These are phyloP conservation scores for Nematopogon swammerdamellus DNA, from an alignment of 2,888 invertebrate genomes.

Conservation along the genomic window DNA sequence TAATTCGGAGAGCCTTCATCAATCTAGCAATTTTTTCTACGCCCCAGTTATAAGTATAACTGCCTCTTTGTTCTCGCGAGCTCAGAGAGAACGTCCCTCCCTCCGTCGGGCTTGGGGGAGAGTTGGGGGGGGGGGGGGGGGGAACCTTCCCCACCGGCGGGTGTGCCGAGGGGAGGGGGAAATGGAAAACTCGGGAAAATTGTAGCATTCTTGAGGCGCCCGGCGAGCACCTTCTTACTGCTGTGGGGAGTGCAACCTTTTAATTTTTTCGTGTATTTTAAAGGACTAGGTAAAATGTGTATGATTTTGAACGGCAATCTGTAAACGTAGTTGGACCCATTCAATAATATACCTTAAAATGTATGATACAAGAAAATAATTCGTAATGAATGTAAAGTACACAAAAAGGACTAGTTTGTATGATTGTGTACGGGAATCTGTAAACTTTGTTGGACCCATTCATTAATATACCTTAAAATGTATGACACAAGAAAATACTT, in stretches of 20 bases:
- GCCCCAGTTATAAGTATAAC: neutral
- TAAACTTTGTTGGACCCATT: too few relatives aligned
- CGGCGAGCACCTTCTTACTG: conserved; percentile 51
- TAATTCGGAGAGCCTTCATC: neutral
- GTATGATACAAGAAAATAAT: too few relatives aligned
- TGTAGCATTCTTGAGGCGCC: conserved; percentile 59
- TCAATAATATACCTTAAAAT: too few relatives aligned
- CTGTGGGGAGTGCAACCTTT: conserved; percentile 24
- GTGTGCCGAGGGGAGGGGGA: conserved; percentile 41
- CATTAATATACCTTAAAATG: too few relatives aligned
- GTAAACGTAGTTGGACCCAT: too few relatives aligned
- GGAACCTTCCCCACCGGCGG: conserved; percentile 15
- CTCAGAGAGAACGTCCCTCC: neutral
- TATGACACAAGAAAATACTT: too few relatives aligned
- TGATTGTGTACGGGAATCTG: too few relatives aligned
- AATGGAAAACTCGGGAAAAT: conserved; percentile 58
- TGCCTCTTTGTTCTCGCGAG: neutral
- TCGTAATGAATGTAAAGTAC: too few relatives aligned
- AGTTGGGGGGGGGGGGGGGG: conserved; percentile 7
- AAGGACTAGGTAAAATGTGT: too few relatives aligned
- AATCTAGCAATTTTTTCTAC: conserved; percentile 26
- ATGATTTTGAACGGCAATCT: too few relatives aligned
- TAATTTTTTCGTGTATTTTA: too few relatives aligned
- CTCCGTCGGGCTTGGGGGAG: neutral
- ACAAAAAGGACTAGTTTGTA: too few relatives aligned